These are phyloP conservation scores for Incurvaria masculella DNA, from an alignment of 2,888 invertebrate species.

Conservation along the genomic window DNA sequence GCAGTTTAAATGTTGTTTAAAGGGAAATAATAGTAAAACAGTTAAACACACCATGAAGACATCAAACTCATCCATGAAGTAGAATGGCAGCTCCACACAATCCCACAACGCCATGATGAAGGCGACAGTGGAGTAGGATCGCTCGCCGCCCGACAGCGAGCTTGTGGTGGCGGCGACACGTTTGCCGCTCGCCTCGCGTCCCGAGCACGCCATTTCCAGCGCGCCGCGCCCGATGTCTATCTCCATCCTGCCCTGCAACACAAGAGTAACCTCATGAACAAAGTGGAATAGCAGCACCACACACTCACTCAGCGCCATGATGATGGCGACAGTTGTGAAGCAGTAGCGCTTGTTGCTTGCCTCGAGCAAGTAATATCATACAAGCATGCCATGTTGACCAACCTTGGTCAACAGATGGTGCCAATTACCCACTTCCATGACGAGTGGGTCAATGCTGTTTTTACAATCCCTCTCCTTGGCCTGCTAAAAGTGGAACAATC, in stretches of 20 bases:
- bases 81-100: conserved; percentile 87
- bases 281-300: too few relatives aligned
- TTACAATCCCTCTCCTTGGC: too few relatives aligned
- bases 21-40: not conserved
- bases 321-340: too few relatives aligned
- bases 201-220: conserved; percentile 34
- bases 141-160: conserved; percentile 91
- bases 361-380: too few relatives aligned
- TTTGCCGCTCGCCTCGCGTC: conserved; percentile 25
- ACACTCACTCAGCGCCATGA: too few relatives aligned
- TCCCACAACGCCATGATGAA: conserved; percentile 94
- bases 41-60: conserved; percentile 88
- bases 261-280: too few relatives aligned
- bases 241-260: conserved; percentile 50
- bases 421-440: too few relatives aligned
- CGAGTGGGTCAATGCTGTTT: too few relatives aligned
- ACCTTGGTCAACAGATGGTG: too few relatives aligned
- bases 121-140: conserved; percentile 93
- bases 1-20: not conserved
- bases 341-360: too few relatives aligned
- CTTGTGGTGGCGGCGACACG: conserved; percentile 36
- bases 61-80: conserved; percentile 94
- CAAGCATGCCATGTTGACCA: too few relatives aligned
- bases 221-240: conserved; percentile 35
- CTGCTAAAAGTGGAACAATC: too few relatives aligned